Percentiles rank a stretch among this genome's conserved stretches.
These are phyloP conservation scores for Dasypolia templi DNA, from an alignment of 2,888 invertebrate genomes.

Conservation along the genomic window DNA sequence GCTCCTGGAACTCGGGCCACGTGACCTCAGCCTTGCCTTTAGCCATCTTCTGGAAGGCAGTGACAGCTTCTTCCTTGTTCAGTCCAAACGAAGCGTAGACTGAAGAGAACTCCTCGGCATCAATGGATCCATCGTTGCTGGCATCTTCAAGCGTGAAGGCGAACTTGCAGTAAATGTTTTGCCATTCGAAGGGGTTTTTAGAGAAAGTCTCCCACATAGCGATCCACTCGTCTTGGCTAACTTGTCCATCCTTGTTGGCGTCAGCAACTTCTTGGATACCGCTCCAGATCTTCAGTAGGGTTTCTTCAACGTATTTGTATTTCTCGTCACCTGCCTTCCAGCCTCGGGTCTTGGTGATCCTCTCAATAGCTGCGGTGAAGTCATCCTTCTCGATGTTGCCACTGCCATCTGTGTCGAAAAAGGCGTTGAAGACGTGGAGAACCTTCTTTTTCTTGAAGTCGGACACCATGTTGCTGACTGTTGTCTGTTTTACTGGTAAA, in stretches of 20 bases:
- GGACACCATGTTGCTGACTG: conserved; percentile 91
- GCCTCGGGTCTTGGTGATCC: conserved; percentile 94
- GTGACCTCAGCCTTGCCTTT: conserved; percentile 93
- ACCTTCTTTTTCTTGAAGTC: conserved; percentile 97
- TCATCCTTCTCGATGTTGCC: conserved; percentile 97
- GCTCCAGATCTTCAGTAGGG: conserved; percentile 95
- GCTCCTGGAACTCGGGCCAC: conserved; percentile 93
- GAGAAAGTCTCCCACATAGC: conserved; percentile 93
- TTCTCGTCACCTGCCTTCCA: conserved; percentile 94
- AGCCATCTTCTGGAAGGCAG: conserved; percentile 95
- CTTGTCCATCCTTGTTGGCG: conserved; percentile 95
- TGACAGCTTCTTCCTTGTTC: conserved; percentile 92
- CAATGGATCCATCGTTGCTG: conserved; percentile 94
- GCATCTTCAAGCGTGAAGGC: conserved; percentile 97
- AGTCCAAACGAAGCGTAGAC: conserved; percentile 95
- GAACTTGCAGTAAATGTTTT: conserved; percentile 95
- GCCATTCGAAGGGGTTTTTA: conserved; percentile 93
- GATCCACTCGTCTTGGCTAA: conserved; percentile 83
- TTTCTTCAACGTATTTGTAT: conserved; percentile 93
- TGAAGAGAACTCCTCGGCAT: conserved; percentile 94
- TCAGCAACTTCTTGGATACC: conserved; percentile 95
- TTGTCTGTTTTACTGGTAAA: conserved; percentile 42
- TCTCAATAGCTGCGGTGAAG: conserved; percentile 96
- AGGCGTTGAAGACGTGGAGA: conserved; percentile 95
- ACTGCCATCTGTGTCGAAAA: conserved; percentile 97